phyloP scores from a whole-genome alignment of 2,113 vertebrate species.

The Mirza zaza region DNA sequence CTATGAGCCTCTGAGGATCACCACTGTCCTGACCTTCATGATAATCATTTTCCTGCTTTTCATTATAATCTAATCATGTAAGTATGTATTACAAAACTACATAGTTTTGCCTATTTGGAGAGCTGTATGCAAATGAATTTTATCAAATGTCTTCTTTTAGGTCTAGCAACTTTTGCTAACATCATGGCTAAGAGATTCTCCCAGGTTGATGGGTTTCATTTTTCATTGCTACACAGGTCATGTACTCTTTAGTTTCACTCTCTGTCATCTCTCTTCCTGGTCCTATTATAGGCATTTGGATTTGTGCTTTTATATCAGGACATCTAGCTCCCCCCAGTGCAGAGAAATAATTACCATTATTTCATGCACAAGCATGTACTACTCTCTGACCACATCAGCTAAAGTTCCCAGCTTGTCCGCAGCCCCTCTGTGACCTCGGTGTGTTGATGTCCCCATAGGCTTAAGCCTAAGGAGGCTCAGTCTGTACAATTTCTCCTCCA shows the following conservation, averaged over 20 bases:
- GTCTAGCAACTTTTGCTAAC: neutral
- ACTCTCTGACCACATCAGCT: neutral
- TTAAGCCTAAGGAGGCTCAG: neutral
- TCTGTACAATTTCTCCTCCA: neutral
- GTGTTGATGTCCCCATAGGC: neutral
- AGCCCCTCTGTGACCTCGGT: neutral
- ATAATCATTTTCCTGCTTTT: neutral
- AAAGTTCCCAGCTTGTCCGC: neutral
- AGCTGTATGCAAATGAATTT: neutral
- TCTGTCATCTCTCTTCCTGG: neutral
- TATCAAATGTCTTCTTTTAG: neutral
- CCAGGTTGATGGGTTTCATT: neutral
- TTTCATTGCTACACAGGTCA: neutral
- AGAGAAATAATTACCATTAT: neutral
- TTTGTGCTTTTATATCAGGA: slow-evolving; percentile 25
- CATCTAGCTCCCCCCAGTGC: neutral
- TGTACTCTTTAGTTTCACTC: neutral
- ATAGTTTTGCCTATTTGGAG: neutral
- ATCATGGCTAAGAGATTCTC: neutral
- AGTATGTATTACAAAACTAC: neutral
- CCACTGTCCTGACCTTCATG: neutral
- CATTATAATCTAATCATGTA: neutral
- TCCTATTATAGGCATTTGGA: neutral
- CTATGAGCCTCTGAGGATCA: neutral
- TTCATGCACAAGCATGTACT: neutral